Conservation (phyloP, 2,113 vertebrate genomes). For the Nestor notabilis region DNA sequence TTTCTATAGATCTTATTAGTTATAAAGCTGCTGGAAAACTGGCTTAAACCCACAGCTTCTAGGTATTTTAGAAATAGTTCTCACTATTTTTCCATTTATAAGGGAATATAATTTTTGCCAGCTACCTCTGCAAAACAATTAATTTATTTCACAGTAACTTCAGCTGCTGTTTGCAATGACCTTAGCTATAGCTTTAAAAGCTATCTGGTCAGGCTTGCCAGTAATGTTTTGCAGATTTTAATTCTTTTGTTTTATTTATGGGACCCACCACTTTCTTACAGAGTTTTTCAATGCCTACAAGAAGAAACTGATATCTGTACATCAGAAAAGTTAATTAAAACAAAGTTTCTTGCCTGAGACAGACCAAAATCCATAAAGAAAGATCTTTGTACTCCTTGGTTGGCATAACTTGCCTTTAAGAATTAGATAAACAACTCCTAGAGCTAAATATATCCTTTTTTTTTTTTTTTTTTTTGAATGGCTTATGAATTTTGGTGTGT, state of each 20-base stretch:
- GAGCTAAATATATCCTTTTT: neutral
- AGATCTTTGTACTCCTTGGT: neutral
- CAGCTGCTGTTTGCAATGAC: neutral
- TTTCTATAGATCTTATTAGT: conserved; percentile 43
- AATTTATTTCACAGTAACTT: conserved; percentile 31
- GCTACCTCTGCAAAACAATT: neutral
- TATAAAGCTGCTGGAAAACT: conserved; percentile 37
- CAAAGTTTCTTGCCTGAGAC: neutral
- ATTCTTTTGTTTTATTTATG: neutral
- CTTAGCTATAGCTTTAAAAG: neutral
- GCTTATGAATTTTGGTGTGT: neutral
- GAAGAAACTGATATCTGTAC: neutral
- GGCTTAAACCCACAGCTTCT: conserved; percentile 4
- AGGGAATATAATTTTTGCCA: conserved; percentile 6
- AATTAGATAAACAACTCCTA: neutral
- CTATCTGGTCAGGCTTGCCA: neutral
- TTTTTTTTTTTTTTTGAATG: neutral
- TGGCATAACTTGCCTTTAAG: neutral
- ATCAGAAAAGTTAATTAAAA: neutral
- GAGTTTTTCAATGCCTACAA: neutral
- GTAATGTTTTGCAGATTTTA: neutral
- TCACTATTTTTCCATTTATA: neutral
- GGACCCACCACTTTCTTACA: neutral
- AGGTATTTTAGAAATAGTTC: neutral
- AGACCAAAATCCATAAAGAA: neutral